Evolutionary conservation across 1,140 invertebrate species (phyloP), one percentile per base, ranked within the genome.

Genomic region (Diachasma alloeum): DNA sequence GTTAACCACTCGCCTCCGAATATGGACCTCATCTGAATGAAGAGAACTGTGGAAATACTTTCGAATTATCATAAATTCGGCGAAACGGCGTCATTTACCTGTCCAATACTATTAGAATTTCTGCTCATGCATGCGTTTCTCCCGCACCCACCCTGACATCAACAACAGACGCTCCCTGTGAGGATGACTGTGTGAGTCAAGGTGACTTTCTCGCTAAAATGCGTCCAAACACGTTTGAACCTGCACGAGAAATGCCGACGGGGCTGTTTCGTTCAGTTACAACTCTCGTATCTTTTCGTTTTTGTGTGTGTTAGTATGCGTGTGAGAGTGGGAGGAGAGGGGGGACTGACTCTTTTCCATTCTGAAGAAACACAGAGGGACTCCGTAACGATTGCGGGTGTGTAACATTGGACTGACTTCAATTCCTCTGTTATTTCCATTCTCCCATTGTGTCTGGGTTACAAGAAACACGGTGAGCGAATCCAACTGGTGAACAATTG

Each of bases 51-150:
- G 39, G 37, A 56, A 36, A 63, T 70, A 69, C 71, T 73, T 48
- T 77, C 75, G 63, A 71, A 59, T 66, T 69, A 73, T 77, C 70
- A 72, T 77, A 77, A 77, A 77, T 36, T 72, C 48, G 42, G 31
- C 17, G 70, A 39, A 72, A 77, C 44, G 71, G 71, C 71, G 39
- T 70, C 76, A 71, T 77, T 77, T 77, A 77, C 75, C 69, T 77
- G 70, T 72, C 75, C 71, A 63, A 71, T 37, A 37, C 68, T 66
- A 77, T 77, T 77, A 77, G 53, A 56, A 13, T 42, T 37, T 6
- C 67, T 39, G 70, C n/a, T 69, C 56, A 46, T 77, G 71, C 71
- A 37, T 66, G n/a, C 22, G 31, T 67, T 39, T 17, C 31, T 9
- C n/a, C 39, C 22, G 5, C 59, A 42, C 17, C 36, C 4, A 15